A percentile compares a stretch with the other conserved stretches of the same genome.
phyloP scores from a whole-genome alignment of 1,140 invertebrate species.

The Chrysoperla carnea region DNA sequence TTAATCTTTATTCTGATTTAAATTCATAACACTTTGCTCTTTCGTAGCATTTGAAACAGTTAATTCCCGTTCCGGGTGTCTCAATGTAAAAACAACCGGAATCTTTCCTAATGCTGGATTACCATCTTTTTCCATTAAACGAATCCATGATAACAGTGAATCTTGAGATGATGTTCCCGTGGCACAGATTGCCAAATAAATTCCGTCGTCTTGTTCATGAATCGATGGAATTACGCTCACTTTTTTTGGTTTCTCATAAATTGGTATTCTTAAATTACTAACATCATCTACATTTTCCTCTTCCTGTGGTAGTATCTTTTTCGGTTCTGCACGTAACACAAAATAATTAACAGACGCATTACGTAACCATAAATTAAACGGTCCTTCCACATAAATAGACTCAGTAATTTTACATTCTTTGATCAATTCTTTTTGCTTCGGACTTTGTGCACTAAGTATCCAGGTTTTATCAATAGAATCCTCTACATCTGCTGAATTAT shows the following conservation, averaged over 20 bases:
- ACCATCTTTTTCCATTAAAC: slow-evolving; percentile 55
- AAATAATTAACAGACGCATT: slow-evolving; percentile 70
- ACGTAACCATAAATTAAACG: slow-evolving; percentile 64
- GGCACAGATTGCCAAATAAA: slow-evolving; percentile 52
- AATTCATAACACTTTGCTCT: not conserved
- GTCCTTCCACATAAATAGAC: slow-evolving; percentile 76
- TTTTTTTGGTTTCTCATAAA: slow-evolving; percentile 25
- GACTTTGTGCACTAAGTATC: slow-evolving; percentile 81
- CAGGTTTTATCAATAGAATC: slow-evolving; percentile 79
- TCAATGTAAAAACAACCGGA: slow-evolving; percentile 53
- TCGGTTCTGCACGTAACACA: slow-evolving; percentile 50
- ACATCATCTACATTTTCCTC: slow-evolving; percentile 39
- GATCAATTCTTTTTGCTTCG: slow-evolving; percentile 55
- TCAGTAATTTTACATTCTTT: slow-evolving; percentile 42
- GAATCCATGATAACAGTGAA: slow-evolving; percentile 83
- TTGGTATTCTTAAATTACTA: slow-evolving; percentile 38
- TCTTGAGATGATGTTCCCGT: slow-evolving; percentile 73
- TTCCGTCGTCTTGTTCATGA: slow-evolving; percentile 90
- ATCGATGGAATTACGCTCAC: slow-evolving; percentile 37
- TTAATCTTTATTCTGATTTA: slow-evolving; percentile 7
- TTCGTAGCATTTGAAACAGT: not conserved
- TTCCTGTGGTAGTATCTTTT: slow-evolving; percentile 18
- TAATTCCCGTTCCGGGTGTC: not conserved
- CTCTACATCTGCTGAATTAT: slow-evolving; percentile 35
- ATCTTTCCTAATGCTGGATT: slow-evolving; percentile 57